phyloP scores from a whole-genome alignment of 2,888 invertebrate genomes.

The Diploptera punctata region DNA sequence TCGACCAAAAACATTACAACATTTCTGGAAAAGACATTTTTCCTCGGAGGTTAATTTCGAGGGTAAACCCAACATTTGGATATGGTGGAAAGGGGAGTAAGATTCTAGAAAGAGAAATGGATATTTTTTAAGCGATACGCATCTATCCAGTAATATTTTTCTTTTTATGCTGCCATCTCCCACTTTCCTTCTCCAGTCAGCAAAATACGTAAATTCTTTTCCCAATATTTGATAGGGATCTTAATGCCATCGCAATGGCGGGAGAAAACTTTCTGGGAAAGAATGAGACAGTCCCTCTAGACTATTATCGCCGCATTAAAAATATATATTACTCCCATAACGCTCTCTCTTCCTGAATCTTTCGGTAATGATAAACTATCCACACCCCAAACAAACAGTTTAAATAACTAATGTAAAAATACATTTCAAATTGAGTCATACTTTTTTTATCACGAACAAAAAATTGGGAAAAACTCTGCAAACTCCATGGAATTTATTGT shows the following conservation, averaged over 20 bases:
- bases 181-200: constrained; percentile 5
- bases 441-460: too few relatives aligned
- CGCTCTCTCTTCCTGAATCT: too few relatives aligned
- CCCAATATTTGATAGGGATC: constrained; percentile 20
- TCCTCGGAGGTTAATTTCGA: too few relatives aligned
- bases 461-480: too few relatives aligned
- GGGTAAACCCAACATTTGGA: too few relatives aligned
- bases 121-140: constrained; percentile 11
- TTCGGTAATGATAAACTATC: too few relatives aligned
- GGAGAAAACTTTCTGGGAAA: not conserved
- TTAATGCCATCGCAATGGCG: not conserved
- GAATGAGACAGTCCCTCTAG: not conserved
- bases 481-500: too few relatives aligned
- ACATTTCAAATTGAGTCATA: too few relatives aligned
- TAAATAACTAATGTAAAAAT: too few relatives aligned
- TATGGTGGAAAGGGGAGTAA: not conserved
- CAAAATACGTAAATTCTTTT: constrained; percentile 18
- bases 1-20: too few relatives aligned
- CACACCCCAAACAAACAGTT: too few relatives aligned
- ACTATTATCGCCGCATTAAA: constrained; percentile 17
- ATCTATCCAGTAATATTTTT: constrained; percentile 7
- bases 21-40: too few relatives aligned
- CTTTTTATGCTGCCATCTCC: not conserved
- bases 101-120: not conserved
- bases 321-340: constrained; percentile 19